Percentiles rank a stretch among this genome's conserved stretches.
Evolutionary conservation across 1,140 invertebrate species (phyloP).

Genomic region (Bombus affinis): DNA sequence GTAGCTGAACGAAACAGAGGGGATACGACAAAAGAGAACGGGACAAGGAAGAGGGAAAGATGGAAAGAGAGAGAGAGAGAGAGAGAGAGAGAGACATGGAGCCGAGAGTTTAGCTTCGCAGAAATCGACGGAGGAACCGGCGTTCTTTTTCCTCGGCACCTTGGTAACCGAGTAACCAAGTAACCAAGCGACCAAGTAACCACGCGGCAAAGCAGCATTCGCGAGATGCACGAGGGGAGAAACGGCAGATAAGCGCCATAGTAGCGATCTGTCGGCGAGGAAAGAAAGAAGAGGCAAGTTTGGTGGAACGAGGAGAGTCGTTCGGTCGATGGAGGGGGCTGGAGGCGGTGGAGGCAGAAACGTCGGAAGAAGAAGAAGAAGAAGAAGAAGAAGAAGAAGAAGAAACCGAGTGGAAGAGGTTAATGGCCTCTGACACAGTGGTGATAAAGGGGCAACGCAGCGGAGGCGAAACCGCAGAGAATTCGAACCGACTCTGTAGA

Average conservation of each 20-base stretch:
- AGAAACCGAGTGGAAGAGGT: conserved; percentile 59
- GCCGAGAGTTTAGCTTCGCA: conserved; percentile 15
- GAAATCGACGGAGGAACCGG: neutral
- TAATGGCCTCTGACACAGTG: conserved; percentile 64
- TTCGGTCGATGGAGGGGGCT: neutral
- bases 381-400: conserved; percentile 61
- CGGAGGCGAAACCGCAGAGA: conserved; percentile 62
- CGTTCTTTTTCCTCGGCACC: conserved; percentile 48
- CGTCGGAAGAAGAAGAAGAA: conserved; percentile 45
- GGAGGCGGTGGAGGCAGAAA: neutral
- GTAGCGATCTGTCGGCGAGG: conserved; percentile 51
- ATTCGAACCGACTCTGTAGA: conserved; percentile 51
- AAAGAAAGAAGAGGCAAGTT: conserved; percentile 29
- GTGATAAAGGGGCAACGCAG: conserved; percentile 63
- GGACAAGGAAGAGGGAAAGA: neutral
- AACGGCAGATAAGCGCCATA: conserved; percentile 55
- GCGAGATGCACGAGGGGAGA: conserved; percentile 45
- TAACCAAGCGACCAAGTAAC: conserved; percentile 74
- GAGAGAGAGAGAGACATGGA: too few relatives aligned
- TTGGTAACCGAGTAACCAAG: conserved; percentile 56
- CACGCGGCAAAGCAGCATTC: conserved; percentile 47
- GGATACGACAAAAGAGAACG: neutral
- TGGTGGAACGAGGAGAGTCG: conserved; percentile 38
- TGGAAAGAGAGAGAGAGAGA: neutral
- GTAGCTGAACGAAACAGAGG: neutral